Evolutionary conservation across 1,140 invertebrate genomes (phyloP).

Genomic region (Anthonomus grandis): DNA sequence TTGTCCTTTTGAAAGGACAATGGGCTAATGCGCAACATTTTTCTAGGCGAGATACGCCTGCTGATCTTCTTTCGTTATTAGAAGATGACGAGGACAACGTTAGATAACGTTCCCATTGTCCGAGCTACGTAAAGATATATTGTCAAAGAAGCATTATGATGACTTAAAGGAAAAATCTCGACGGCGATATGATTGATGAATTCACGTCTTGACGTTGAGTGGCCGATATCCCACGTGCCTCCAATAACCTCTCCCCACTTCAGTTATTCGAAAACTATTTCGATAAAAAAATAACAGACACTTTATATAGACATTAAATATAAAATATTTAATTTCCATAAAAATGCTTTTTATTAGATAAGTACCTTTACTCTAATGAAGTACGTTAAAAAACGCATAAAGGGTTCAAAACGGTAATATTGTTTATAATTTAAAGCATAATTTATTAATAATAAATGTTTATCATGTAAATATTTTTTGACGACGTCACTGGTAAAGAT

Average conservation of each 20-base stretch:
- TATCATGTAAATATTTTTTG: no score
- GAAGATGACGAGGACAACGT: not conserved
- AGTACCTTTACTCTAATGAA: no score
- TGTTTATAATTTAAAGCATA: no score
- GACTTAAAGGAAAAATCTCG: not conserved
- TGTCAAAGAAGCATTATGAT: not conserved
- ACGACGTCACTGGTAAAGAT: no score
- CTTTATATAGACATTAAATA: no score
- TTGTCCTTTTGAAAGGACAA: no score
- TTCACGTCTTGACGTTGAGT: not conserved
- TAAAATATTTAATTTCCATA: no score
- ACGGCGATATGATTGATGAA: not conserved
- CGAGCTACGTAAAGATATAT: not conserved
- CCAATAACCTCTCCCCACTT: not conserved
- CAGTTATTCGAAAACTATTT: not conserved
- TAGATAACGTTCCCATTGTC: not conserved
- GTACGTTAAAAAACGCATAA: no score
- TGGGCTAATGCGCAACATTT: not conserved
- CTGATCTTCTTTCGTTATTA: no score
- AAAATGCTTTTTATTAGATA: no score
- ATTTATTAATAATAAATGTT: no score
- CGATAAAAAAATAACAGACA: not conserved
- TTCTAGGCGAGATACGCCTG: not conserved
- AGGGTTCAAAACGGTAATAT: no score
- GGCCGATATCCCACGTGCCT: not conserved